These are phyloP conservation scores for Callimorpha dominula DNA, from an alignment of 2,888 invertebrate genomes.

Conservation along the genomic window DNA sequence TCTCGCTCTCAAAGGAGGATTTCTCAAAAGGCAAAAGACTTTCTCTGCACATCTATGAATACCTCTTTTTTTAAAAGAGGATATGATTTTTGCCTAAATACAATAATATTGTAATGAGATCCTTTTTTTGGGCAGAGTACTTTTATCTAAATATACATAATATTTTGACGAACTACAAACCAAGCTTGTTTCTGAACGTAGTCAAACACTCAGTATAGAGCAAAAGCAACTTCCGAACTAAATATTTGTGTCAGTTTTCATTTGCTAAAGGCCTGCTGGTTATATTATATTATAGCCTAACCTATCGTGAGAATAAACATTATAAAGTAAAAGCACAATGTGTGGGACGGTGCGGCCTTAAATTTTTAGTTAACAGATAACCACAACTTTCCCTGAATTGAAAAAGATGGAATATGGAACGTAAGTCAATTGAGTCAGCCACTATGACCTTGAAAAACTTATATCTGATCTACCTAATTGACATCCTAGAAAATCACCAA, in stretches of 20 bases:
- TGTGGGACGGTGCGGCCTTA: too few relatives aligned
- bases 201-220: not conserved
- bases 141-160: not conserved
- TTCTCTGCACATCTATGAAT: slow-evolving; percentile 2
- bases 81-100: slow-evolving; percentile 3
- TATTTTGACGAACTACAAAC: not conserved
- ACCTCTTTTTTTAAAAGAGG: not conserved
- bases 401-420: too few relatives aligned
- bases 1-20: not conserved
- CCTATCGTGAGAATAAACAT: too few relatives aligned
- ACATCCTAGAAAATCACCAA: too few relatives aligned
- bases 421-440: too few relatives aligned
- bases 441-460: too few relatives aligned
- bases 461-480: too few relatives aligned
- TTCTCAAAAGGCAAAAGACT: slow-evolving; percentile 2
- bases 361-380: too few relatives aligned
- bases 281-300: not conserved
- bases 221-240: not conserved
- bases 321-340: too few relatives aligned
- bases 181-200: not conserved
- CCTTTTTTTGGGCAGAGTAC: not conserved
- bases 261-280: not conserved
- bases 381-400: too few relatives aligned
- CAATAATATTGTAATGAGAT: not conserved
- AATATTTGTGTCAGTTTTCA: not conserved